phyloP scores from a whole-genome alignment of 2,113 vertebrate species.

The Lepisosteus osseus region DNA sequence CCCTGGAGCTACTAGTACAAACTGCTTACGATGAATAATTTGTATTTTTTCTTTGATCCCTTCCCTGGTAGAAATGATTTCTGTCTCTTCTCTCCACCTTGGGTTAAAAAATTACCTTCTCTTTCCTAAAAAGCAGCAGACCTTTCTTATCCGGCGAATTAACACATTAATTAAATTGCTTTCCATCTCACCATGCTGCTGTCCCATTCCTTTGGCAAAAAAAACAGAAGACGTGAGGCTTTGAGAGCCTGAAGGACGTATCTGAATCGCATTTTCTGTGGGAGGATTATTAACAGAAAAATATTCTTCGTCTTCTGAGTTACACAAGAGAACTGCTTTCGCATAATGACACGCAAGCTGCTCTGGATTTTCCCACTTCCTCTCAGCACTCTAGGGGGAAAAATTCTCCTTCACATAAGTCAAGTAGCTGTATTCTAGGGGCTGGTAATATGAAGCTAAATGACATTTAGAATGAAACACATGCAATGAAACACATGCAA shows the following conservation, averaged over 20 bases:
- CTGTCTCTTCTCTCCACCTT: slow-evolving; percentile 42
- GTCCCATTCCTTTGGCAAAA: slow-evolving; percentile 25
- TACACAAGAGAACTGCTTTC: slow-evolving; percentile 29
- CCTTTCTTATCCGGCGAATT: slow-evolving; percentile 39
- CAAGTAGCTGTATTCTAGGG: slow-evolving; percentile 35
- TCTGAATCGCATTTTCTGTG: slow-evolving; percentile 15
- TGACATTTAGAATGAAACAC: slow-evolving; percentile 51
- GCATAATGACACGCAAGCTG: slow-evolving; percentile 40
- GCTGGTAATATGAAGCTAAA: slow-evolving; percentile 34
- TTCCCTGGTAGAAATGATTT: slow-evolving; percentile 56
- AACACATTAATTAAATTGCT: slow-evolving; percentile 45
- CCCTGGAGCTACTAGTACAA: slow-evolving; percentile 50
- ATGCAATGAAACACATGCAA: slow-evolving; percentile 46
- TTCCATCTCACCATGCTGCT: slow-evolving; percentile 29
- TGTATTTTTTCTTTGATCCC: slow-evolving; percentile 63
- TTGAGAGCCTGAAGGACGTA: slow-evolving; percentile 48
- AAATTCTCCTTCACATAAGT: slow-evolving; percentile 34
- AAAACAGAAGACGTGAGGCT: slow-evolving; percentile 34
- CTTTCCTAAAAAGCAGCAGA: slow-evolving; percentile 35
- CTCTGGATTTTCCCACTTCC: not conserved
- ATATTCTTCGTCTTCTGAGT: slow-evolving; percentile 40
- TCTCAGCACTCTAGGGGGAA: slow-evolving; percentile 16
- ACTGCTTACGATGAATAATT: slow-evolving; percentile 65
- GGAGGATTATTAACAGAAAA: slow-evolving; percentile 48
- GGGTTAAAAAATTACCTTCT: slow-evolving; percentile 44